Percentiles rank a stretch among this genome's conserved stretches.
phyloP scores from a whole-genome alignment of 2,888 invertebrate species.

The Drosophila neotestacea region DNA sequence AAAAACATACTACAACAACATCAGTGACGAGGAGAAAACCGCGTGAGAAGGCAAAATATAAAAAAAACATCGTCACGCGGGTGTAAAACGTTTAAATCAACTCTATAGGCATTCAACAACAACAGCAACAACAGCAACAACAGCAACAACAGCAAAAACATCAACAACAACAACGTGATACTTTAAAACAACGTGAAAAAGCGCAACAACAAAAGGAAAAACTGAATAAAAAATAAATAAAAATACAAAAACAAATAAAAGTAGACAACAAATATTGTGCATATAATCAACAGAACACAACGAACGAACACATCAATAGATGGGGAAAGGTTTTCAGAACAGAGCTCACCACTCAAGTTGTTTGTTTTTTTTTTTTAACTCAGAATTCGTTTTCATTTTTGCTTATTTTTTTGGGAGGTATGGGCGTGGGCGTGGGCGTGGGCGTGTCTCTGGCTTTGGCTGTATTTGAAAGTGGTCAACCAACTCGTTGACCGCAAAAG shows the following conservation, averaged over 20 bases:
- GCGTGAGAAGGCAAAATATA: constrained; percentile 42
- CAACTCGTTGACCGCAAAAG: constrained; percentile 83
- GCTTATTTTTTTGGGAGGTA: constrained; percentile 1
- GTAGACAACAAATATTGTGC: constrained; percentile 59
- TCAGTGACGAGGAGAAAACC: constrained; percentile 32
- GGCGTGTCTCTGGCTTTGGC: constrained; percentile 47
- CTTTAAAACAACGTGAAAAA: constrained; percentile 19
- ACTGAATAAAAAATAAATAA: constrained; percentile 20
- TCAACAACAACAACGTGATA: constrained; percentile 32
- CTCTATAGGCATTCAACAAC: constrained; percentile 44
- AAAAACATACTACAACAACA: constrained; percentile 34
- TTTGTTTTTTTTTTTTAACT: constrained; percentile 19
- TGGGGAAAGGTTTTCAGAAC: constrained; percentile 10
- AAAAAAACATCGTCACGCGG: constrained; percentile 37
- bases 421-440: constrained; percentile 28
- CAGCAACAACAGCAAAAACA: constrained; percentile 14
- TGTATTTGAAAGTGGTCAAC: constrained; percentile 83
- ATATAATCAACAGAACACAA: constrained; percentile 51
- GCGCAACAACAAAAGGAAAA: constrained; percentile 19
- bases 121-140: constrained; percentile 12
- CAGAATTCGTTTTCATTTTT: constrained; percentile 5
- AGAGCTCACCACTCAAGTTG: constrained; percentile 39
- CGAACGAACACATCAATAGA: not conserved
- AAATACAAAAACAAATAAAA: constrained; percentile 41
- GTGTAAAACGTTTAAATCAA: constrained; percentile 75